A percentile compares a stretch with the other conserved stretches of the same genome.
phyloP scores from a whole-genome alignment of 1,140 invertebrate genomes.

The Zaprionus africanus region DNA sequence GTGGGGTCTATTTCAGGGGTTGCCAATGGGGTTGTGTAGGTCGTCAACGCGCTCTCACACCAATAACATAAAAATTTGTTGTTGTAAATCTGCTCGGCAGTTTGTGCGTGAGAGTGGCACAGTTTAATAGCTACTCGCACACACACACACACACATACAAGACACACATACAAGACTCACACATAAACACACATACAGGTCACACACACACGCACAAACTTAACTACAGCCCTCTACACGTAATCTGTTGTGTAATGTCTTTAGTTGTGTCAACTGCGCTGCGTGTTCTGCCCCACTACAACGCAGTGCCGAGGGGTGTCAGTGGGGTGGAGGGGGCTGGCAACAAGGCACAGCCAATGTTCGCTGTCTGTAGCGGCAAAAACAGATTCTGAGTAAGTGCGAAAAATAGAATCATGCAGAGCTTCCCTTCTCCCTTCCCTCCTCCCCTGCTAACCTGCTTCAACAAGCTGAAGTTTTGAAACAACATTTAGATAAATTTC shows the following conservation, averaged over 20 bases:
- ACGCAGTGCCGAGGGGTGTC: not conserved
- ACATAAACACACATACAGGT: not conserved
- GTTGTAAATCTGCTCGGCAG: conserved; percentile 73
- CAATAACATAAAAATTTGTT: conserved; percentile 81
- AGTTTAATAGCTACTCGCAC: conserved; percentile 64
- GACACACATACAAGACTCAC: not conserved
- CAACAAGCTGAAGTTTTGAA: conserved; percentile 78
- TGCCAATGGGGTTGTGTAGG: conserved; percentile 22
- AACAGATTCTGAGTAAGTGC: conserved; percentile 76
- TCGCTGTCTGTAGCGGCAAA: conserved; percentile 43
- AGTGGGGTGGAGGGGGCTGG: not conserved
- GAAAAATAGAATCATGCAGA: conserved; percentile 64
- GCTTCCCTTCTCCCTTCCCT: not conserved
- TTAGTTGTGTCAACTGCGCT: conserved; percentile 80
- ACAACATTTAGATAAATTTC: conserved; percentile 84
- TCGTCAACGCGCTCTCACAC: conserved; percentile 21
- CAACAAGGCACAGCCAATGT: conserved; percentile 24
- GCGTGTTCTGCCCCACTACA: conserved; percentile 44
- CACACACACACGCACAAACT: conserved; percentile 21
- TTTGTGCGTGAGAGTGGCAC: conserved; percentile 56
- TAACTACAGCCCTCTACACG: conserved; percentile 61
- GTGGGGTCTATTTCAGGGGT: not conserved
- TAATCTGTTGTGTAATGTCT: conserved; percentile 84
- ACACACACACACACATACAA: conserved; percentile 3
- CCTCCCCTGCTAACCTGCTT: conserved; percentile 2